Evolutionary conservation across 2,113 vertebrate species (phyloP).

Genomic region (Calonectris borealis): DNA sequence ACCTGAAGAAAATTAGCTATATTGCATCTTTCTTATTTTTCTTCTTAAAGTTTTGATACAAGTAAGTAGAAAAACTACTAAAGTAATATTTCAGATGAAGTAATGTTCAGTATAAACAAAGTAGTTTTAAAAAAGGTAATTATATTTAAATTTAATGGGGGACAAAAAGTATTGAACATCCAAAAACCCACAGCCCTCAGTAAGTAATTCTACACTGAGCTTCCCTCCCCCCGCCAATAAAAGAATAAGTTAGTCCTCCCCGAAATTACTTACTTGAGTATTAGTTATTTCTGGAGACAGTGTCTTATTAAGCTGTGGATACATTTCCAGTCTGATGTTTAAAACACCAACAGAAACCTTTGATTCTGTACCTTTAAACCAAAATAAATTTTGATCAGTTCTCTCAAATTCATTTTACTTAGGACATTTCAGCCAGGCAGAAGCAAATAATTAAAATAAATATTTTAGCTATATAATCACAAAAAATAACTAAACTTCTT

Average conservation of each 20-base stretch:
- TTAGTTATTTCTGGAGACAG: constrained; percentile 85
- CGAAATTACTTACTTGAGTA: constrained; percentile 83
- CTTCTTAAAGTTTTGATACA: not conserved
- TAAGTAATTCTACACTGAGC: not conserved
- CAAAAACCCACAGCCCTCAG: not conserved
- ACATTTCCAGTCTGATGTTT: constrained; percentile 91
- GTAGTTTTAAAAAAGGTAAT: not conserved
- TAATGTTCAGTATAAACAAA: not conserved
- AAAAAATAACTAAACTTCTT: not conserved
- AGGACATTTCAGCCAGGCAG: not conserved
- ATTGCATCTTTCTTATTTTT: not conserved
- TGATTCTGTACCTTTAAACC: constrained; percentile 87
- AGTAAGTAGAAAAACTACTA: not conserved
- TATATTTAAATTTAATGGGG: not conserved
- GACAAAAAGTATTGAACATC: not conserved
- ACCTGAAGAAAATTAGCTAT: not conserved
- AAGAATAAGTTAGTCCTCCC: not conserved
- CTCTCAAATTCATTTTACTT: not conserved
- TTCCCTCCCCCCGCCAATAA: fast-evolving
- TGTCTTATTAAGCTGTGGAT: constrained; percentile 83
- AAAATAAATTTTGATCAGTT: constrained; percentile 46
- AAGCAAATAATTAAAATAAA: not conserved
- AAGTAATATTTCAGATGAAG: not conserved
- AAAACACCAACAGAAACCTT: constrained; percentile 93
- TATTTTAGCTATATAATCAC: not conserved